Percentiles rank a stretch among this genome's conserved stretches.
These are phyloP conservation scores for Drosophila formosana DNA, from an alignment of 2,888 invertebrate genomes.

Conservation along the genomic window DNA sequence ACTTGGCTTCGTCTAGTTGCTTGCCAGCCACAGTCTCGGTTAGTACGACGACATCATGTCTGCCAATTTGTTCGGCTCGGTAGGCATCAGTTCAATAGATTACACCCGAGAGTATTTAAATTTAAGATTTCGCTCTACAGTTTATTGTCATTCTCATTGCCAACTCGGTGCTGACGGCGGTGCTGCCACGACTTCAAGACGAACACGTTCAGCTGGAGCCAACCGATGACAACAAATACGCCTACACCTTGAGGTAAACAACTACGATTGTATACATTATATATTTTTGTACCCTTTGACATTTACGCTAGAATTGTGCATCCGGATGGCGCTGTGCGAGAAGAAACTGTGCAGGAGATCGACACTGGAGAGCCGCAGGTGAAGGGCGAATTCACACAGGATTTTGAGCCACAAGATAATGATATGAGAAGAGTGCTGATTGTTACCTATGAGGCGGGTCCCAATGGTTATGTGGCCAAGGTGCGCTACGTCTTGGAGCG, in stretches of 20 bases:
- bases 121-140: conserved; percentile 13
- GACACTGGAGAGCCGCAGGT: conserved; percentile 31
- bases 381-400: conserved; percentile 25
- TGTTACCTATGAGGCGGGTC: conserved; percentile 39
- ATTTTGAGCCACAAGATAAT: background rate
- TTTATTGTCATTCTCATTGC: conserved; percentile 30
- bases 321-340: conserved; percentile 22
- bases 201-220: conserved; percentile 27
- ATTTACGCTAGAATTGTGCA: conserved; percentile 11
- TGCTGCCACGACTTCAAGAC: conserved; percentile 34
- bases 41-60: conserved; percentile 38
- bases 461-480: conserved; percentile 43
- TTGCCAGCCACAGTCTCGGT: conserved; percentile 2
- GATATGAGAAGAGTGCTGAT: background rate
- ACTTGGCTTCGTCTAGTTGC: conserved; percentile 30
- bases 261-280: background rate
- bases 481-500: conserved; percentile 13
- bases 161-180: conserved; percentile 2
- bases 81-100: conserved; percentile 5
- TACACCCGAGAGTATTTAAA: background rate
- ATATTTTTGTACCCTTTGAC: background rate
- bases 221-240: conserved; percentile 27
- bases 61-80: conserved; percentile 20
- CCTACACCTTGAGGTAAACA: conserved; percentile 11
- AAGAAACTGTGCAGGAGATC: conserved; percentile 32